Base-by-base conservation (phyloP, 2,797 vertebrate species). In the Chrosomus eos region DNA sequence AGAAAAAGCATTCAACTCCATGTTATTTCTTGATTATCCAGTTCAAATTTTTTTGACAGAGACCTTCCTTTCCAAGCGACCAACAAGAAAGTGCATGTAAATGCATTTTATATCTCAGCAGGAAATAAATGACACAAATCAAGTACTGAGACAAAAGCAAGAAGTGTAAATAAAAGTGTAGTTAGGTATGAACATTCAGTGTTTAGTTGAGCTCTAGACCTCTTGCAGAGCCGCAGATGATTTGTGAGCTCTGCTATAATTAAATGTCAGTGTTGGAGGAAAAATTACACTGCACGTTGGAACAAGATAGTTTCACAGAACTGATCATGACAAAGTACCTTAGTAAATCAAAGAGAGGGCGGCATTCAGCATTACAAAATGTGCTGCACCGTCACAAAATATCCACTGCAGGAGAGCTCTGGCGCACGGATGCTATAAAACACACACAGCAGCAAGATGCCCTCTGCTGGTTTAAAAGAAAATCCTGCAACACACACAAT, bases 401-500 rank as follows among this genome's bases (percentile, higher is more conserved):
- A 31, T 14, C 7, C 6, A 19, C n/a, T n/a, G 14, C 0, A 36
- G 28, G 9, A 73, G 28, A 13, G 7, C 13, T 18, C 7, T 19
- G 28, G 28, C 23, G 16, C 3, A 23, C 7, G 45, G 36, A 28
- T 23, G 7, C 38, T 31, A 0, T 4, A 53, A 75, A 1, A 36
- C 36, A 60, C 8, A 2, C 3, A 36, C 60, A 62, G 40, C 55
- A 84, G 48, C 21, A 79, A 71, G 5, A 72, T 10, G 66, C 75
- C 83, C 75, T 79, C 83, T 84, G 75, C 66, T 84, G 83, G 67
- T 72, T n/a, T 43, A 58, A 76, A 38, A 23, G 8, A 62, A 16
- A 31, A 6, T 21, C 10, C 16, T 36, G 5, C 19, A 8, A n/a
- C 21, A 76, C 74, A 76, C 33, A 55, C 33, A 4, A 21, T 36